Conservation (phyloP, 2,888 invertebrate genomes). For the Sinohyriopsis cumingii region DNA sequence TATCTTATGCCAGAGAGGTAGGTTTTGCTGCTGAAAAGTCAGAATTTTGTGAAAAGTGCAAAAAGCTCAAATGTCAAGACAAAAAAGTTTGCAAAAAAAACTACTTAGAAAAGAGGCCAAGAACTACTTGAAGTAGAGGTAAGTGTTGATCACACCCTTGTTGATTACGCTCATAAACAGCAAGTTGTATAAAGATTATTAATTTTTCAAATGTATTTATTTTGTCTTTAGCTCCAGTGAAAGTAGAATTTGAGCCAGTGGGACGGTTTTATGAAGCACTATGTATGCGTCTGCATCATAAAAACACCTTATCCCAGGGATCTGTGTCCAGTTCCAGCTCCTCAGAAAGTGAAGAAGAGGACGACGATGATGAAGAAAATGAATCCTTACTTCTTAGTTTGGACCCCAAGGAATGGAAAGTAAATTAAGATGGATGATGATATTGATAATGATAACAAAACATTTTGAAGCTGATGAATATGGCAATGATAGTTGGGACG, state of each 20-base stretch:
- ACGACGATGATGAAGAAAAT: conserved; percentile 59
- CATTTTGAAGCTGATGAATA: not conserved
- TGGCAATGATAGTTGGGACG: too few species aligned
- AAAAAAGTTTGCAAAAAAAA: too few species aligned
- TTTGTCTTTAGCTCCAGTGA: conserved; percentile 46
- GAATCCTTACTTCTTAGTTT: conserved; percentile 84
- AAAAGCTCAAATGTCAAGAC: too few species aligned
- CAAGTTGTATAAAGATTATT: too few species aligned
- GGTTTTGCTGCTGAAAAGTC: too few species aligned
- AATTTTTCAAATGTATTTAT: too few species aligned
- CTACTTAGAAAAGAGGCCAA: too few species aligned
- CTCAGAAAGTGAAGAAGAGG: conserved; percentile 55
- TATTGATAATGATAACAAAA: conserved; percentile 1
- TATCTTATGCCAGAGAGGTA: too few species aligned
- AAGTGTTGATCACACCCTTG: too few species aligned
- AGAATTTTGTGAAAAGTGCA: too few species aligned
- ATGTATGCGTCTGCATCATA: conserved; percentile 58
- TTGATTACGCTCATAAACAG: too few species aligned
- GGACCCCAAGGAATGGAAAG: conserved; percentile 97
- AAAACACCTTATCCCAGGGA: conserved; percentile 64
- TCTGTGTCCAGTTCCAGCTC: conserved; percentile 61
- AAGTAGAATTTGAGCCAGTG: conserved; percentile 62
- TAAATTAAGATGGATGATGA: conserved; percentile 35
- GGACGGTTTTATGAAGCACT: conserved; percentile 70
- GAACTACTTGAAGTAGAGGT: too few species aligned